Evolutionary conservation across 2,113 vertebrate species (phyloP), one percentile per base, ranked within the genome.

Genomic region (Pterocles gutturalis): DNA sequence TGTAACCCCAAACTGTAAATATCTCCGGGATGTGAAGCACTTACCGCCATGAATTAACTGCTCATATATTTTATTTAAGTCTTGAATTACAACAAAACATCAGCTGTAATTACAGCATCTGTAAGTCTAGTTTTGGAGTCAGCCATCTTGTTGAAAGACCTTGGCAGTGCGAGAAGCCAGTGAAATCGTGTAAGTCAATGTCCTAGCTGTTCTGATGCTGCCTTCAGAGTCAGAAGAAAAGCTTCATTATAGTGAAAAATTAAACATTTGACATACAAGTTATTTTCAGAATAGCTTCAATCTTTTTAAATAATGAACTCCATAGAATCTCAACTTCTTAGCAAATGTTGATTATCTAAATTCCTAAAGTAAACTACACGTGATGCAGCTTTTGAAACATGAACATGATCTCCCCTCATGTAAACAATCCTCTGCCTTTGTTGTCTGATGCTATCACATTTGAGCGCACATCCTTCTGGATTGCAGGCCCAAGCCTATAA

Each of bases 341-440:
- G 78, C 83, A 92, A 95, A 97, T 36, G 72, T 60, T 87, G 77
- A 94, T 97, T 94, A 91, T 95, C 89, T 97, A 82, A 97, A 96
- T 96, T 97, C 94, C 94, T 96, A 91, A 91, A 95, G 94, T 94
- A 97, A 97, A 95, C 87, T 91, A 76, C 95, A 93, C 16, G 10
- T 92, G 96, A 89, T 87, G 58, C 78, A 84, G 91, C 87, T 97
- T 96, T 96, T 91, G 97, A 95, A 94, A 92, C 83, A 81, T 20
- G 95, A 96, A 94, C 88, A 81, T 92, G 94, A 92, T 87, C 89
- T 89, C 79, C 33, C 53, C 78, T 87, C 87, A 43, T 92, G 95
- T 96, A 97, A 97, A 97, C 91, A 96, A 95, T 96, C 83, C 94
- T 89, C 89, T 79, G 86, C 92, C 92, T 93, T 95, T 95, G 83